Evolutionary conservation across 2,113 vertebrate species (phyloP).

Genomic region (Zosterops borbonicus): DNA sequence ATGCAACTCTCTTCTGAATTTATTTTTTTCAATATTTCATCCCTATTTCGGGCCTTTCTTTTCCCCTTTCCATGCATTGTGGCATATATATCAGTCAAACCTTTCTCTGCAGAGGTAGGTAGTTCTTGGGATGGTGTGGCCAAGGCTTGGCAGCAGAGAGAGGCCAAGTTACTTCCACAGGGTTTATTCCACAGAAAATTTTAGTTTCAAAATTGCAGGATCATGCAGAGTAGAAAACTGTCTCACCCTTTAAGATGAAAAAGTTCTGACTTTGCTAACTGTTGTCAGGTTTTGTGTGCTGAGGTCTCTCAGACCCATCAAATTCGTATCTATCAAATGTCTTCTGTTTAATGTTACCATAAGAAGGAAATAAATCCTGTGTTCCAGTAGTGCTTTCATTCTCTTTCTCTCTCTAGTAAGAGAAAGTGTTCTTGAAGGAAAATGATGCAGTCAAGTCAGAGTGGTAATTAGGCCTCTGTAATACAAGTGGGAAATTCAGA

Average conservation of each 20-base stretch:
- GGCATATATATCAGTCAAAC: not conserved
- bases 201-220: not conserved
- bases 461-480: not conserved
- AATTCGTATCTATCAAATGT: not conserved
- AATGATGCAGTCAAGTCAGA: not conserved
- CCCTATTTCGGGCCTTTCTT: not conserved
- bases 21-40: not conserved
- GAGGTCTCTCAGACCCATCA: not conserved
- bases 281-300: not conserved
- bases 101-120: not conserved
- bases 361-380: not conserved
- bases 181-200: not conserved
- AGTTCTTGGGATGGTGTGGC: not conserved
- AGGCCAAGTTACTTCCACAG: not conserved
- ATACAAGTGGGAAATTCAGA: not conserved
- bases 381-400: not conserved
- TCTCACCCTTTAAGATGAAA: not conserved
- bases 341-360: not conserved
- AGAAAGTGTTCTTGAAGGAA: not conserved
- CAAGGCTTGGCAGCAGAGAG: not conserved
- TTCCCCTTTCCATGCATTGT: not conserved
- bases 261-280: not conserved
- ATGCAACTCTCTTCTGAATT: not conserved
- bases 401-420: not conserved
- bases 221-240: not conserved